phyloP scores from a whole-genome alignment of 2,797 vertebrate genomes.

The Ptychobarbus kaznakovi region DNA sequence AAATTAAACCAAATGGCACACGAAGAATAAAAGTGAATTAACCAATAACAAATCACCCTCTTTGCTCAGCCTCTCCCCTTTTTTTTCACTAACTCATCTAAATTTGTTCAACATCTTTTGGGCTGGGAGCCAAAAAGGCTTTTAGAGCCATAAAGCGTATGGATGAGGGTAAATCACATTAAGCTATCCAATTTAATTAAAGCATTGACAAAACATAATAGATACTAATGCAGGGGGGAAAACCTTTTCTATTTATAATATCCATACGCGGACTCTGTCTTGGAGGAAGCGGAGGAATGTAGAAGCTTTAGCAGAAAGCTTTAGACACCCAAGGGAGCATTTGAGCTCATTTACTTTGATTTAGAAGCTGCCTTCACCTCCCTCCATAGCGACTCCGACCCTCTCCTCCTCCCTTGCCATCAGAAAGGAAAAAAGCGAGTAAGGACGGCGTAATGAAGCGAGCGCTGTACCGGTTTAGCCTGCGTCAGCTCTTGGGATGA shows the following conservation, averaged over 20 bases:
- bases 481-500: constrained; percentile 87
- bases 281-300: constrained; percentile 79
- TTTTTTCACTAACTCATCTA: constrained; percentile 80
- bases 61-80: constrained; percentile 67
- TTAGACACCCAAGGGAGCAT: constrained; percentile 83
- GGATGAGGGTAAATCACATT: constrained; percentile 98
- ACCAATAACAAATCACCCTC: constrained; percentile 79
- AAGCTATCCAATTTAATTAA: constrained; percentile 98
- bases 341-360: constrained; percentile 91
- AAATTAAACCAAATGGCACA: constrained; percentile 78
- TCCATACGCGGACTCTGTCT: constrained; percentile 80
- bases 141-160: constrained; percentile 98
- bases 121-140: constrained; percentile 96
- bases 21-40: constrained; percentile 81
- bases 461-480: constrained; percentile 80
- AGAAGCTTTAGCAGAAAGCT: constrained; percentile 77
- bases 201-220: constrained; percentile 99
- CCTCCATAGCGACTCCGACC: constrained; percentile 9
- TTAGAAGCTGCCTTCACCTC: constrained; percentile 80
- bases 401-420: constrained; percentile 47
- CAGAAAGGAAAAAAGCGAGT: constrained; percentile 28
- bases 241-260: constrained; percentile 92
- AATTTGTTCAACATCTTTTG: constrained; percentile 93
- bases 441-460: constrained; percentile 77
- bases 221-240: constrained; percentile 85